Conservation (phyloP, 2,888 invertebrate species). For the Ecliptopera silaceata region DNA sequence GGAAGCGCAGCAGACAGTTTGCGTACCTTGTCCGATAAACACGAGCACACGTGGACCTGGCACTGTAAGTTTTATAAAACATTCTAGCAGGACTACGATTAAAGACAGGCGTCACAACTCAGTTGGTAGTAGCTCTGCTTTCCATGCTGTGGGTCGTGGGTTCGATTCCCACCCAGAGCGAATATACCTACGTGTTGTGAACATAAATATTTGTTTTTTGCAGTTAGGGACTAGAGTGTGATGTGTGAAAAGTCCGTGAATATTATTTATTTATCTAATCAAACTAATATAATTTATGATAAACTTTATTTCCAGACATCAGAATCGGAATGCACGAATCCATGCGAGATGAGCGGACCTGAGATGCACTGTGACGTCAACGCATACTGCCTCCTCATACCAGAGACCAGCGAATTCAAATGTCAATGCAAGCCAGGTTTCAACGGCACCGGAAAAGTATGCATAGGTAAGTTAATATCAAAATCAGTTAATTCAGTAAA, state of each 20-base stretch:
- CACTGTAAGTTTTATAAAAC: slow-evolving; percentile 85
- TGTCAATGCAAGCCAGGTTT: slow-evolving; percentile 97
- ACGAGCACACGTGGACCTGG: slow-evolving; percentile 93
- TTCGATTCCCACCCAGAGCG: too few relatives aligned
- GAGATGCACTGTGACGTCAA: slow-evolving; percentile 94
- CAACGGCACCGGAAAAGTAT: slow-evolving; percentile 92
- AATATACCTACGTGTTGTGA: too few relatives aligned
- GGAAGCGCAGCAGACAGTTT: slow-evolving; percentile 93
- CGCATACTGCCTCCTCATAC: slow-evolving; percentile 92
- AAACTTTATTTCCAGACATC: slow-evolving; percentile 84
- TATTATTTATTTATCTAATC: too few relatives aligned
- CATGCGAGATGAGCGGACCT: slow-evolving; percentile 92
- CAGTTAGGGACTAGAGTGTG: too few relatives aligned
- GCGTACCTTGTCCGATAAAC: slow-evolving; percentile 94
- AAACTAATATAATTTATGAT: too few relatives aligned
- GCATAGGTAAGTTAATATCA: slow-evolving; percentile 81
- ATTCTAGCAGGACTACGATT: too few relatives aligned
- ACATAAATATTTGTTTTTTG: too few relatives aligned
- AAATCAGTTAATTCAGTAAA: too few relatives aligned
- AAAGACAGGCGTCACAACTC: too few relatives aligned
- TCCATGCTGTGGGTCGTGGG: too few relatives aligned
- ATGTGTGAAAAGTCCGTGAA: too few relatives aligned
- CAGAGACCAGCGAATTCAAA: slow-evolving; percentile 92
- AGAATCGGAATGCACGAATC: slow-evolving; percentile 93
- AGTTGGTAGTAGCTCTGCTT: too few relatives aligned